Evolutionary conservation across 2,113 vertebrate species (phyloP), one percentile per base, ranked within the genome.

Genomic region (Pungitius pungitius): DNA sequence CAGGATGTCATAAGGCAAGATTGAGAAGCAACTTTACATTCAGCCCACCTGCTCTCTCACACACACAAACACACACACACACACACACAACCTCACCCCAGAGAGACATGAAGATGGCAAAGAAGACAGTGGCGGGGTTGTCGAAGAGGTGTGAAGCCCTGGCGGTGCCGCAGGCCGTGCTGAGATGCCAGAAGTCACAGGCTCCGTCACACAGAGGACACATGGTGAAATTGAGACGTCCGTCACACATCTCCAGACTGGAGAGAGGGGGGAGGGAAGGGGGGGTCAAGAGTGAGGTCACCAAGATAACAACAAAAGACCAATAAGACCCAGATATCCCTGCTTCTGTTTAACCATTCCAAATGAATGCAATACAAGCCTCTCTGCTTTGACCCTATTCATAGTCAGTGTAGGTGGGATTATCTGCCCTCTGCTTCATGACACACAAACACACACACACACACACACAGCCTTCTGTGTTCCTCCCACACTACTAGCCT

Each of bases 71-170:
- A 15, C 49, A 73, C 27, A 13, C 6, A 33, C 18, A 60, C 39
- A 33, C 51, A 64, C 52, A 33, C 4, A 14, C 20, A 78, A 43
- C 75, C 96, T 93, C 91, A 99, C 98, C 98, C 97, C 98, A 99
- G 54, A 99, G 92, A 78, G 97, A 98, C 97, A 99, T 99, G 83
- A 99, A 99, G 86, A 99, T 90, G 74, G 97, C 96, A 66, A 99
- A 99, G 91, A 99, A 95, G 81, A 99, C 96, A 0, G 98, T 99
- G 61, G 96, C 97, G 0, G 98, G 97, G 87, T 99, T 99, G 92
- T 99, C 97, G 68, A 99, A 99, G 42, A 99, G 94, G 90, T 99
- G 97, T 47, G 97, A 99, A 3, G 98, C 97, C 18, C 91, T 93
- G 22, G 97, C 97, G 0, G 96, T 99, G 64, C 92, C 91, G 57